These are phyloP conservation scores for Hartigia nigra DNA, from an alignment of 2,888 invertebrate species.

Conservation along the genomic window DNA sequence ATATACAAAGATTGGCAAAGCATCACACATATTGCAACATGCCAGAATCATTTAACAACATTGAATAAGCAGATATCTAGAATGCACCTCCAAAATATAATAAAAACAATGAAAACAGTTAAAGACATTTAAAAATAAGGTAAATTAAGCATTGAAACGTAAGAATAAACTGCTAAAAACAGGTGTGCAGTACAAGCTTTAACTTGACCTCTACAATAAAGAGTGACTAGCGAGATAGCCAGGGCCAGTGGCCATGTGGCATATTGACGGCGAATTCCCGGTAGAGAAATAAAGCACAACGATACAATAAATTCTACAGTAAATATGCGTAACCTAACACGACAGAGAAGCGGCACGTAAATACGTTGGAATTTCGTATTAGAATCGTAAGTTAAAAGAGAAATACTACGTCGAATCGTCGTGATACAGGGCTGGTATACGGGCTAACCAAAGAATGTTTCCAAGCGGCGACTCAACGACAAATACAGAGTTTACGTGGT, in stretches of 20 bases:
- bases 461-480: not conserved
- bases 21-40: not conserved
- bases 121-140: not conserved
- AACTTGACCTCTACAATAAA: constrained; percentile 21
- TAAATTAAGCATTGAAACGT: not conserved
- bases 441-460: constrained; percentile 46
- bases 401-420: constrained; percentile 19
- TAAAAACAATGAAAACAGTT: constrained; percentile 5
- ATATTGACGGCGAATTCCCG: constrained; percentile 31
- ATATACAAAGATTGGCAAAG: not conserved
- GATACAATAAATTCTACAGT: not conserved
- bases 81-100: constrained; percentile 13
- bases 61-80: not conserved
- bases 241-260: constrained; percentile 41
- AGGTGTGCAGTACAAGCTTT: constrained; percentile 11
- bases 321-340: constrained; percentile 10
- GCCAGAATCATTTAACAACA: not conserved
- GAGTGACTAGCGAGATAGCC: constrained; percentile 20
- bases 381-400: constrained; percentile 11
- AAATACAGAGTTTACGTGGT: not conserved
- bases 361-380: constrained; percentile 17
- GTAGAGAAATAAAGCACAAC: not conserved
- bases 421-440: constrained; percentile 15
- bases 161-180: not conserved
- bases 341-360: constrained; percentile 5